Evolutionary conservation across 2,888 invertebrate species (phyloP), one percentile per base, ranked within the genome.

Genomic region (Pollenia labialis): DNA sequence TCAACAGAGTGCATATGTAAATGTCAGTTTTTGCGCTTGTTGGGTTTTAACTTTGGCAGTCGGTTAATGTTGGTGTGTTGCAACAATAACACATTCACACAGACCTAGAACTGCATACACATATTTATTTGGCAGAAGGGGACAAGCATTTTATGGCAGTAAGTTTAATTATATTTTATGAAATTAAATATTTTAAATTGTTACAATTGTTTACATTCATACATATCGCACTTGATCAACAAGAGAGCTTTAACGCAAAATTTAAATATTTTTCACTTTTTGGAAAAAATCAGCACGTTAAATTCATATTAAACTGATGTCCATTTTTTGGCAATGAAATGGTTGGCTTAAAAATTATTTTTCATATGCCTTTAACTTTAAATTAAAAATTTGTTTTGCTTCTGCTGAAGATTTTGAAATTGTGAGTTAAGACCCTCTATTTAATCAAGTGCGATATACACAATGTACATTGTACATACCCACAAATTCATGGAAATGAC

Each of bases 161-260:
- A 81, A 87, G 68, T 84, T 77, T 79, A 81, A 87, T 87, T 84
- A 87, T 84, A 81, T 81, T 84, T 84, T 81, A 87, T 81, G 74
- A 87, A 87, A 87, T 87, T 87, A 87, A 87, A 87, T 87, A 87
- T 84, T 87, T 87, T 87, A 87, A 87, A 84, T 84, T 81, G 81
- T 84, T 84, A 46, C 77, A 87, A 62, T 76, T 76, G 60, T 71
- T 64, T 69, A 32, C 54, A 60, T 44, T 46, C 44, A 72, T 62
- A 71, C 16, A 11, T n/a, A 12, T 16, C 16, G 12, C n/a, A 50
- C 12, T 50, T 42, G 12, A 42, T 18, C 72, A 86, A 58, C 66
- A 50, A 23, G 64, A n/a, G 42, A 11, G 10, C 10, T 66, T 81
- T 66, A 82, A 82, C 32, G 0, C 32, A 32, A 32, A 4, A 6